Percentiles rank a stretch among this genome's conserved stretches.
These are phyloP conservation scores for Bedellia somnulentella DNA, from an alignment of 2,888 invertebrate genomes.

Conservation along the genomic window DNA sequence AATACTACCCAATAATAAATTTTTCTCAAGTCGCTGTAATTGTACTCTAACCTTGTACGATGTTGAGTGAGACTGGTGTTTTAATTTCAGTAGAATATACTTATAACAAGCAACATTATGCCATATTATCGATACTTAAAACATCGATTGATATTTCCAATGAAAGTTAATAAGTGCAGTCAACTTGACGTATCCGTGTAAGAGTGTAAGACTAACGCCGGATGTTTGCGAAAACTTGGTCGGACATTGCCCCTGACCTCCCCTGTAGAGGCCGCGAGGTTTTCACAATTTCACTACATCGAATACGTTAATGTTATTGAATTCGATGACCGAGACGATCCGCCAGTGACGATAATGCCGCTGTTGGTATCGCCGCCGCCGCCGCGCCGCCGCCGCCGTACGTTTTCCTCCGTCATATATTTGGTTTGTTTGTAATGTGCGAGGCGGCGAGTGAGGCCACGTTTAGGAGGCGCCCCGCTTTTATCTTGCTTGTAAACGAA, in stretches of 20 bases:
- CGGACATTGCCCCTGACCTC: slow-evolving; percentile 28
- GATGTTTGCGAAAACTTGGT: slow-evolving; percentile 33
- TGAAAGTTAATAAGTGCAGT: too few relatives aligned
- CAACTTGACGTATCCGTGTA: too few relatives aligned
- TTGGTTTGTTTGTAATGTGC: slow-evolving; percentile 35
- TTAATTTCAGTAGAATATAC: too few relatives aligned
- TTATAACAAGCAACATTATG: too few relatives aligned
- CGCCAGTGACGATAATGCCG: too few relatives aligned
- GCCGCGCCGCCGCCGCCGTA: slow-evolving; percentile 11
- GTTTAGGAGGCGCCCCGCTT: slow-evolving; percentile 41
- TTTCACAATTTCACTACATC: slow-evolving; percentile 23
- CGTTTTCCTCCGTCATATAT: slow-evolving; percentile 18
- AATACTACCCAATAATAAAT: too few relatives aligned
- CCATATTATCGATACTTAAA: too few relatives aligned
- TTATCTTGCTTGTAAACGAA: slow-evolving; percentile 36
- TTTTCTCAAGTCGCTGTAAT: too few relatives aligned
- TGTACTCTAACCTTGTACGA: too few relatives aligned
- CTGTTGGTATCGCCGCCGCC: slow-evolving; percentile 23
- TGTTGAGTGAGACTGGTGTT: too few relatives aligned
- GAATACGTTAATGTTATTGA: slow-evolving; percentile 21
- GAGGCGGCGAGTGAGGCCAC: slow-evolving; percentile 27
- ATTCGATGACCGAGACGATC: too few relatives aligned
- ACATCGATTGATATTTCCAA: too few relatives aligned
- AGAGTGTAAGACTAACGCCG: slow-evolving; percentile 16
- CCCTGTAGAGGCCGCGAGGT: slow-evolving; percentile 22